Evolutionary conservation across 2,888 invertebrate species (phyloP).

Genomic region (Gastracanthus pulcherrimus): DNA sequence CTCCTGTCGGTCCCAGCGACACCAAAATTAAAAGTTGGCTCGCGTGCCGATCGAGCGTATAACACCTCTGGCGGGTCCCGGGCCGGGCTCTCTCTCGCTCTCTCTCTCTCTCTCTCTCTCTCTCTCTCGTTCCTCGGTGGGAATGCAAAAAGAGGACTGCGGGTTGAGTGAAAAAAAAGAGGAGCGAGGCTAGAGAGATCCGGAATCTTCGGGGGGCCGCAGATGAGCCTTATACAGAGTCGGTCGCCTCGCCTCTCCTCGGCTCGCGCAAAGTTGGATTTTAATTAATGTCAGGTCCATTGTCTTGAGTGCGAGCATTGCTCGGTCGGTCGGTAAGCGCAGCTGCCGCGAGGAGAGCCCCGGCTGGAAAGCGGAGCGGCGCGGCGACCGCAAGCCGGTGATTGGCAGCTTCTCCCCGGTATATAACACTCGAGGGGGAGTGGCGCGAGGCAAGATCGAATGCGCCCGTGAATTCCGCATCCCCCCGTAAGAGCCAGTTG

Average conservation of each 20-base stretch:
- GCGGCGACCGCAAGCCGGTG: slow-evolving; percentile 53
- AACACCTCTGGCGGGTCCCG: too few relatives aligned
- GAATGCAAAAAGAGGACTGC: slow-evolving; percentile 12
- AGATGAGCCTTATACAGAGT: slow-evolving; percentile 46
- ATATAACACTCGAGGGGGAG: not conserved
- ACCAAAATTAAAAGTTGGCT: slow-evolving; percentile 55
- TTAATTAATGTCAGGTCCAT: slow-evolving; percentile 60
- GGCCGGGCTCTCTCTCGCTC: not conserved
- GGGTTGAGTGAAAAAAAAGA: not conserved
- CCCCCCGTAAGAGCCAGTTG: slow-evolving; percentile 24
- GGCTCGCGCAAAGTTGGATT: too few relatives aligned
- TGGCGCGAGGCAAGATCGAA: slow-evolving; percentile 17
- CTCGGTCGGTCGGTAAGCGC: not conserved
- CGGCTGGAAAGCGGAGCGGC: not conserved
- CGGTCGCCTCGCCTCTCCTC: slow-evolving; percentile 17
- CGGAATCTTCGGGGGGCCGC: not conserved
- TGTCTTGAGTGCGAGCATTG: too few relatives aligned
- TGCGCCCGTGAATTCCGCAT: slow-evolving; percentile 27
- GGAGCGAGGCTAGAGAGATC: not conserved
- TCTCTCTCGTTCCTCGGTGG: not conserved
- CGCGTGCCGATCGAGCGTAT: slow-evolving; percentile 50
- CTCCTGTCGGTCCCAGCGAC: slow-evolving; percentile 41
- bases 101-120: not conserved
- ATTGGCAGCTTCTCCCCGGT: slow-evolving; percentile 58
- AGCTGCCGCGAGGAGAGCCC: not conserved